These are phyloP conservation scores for Macrosiphum euphorbiae DNA, from an alignment of 2,888 invertebrate species.

Conservation along the genomic window DNA sequence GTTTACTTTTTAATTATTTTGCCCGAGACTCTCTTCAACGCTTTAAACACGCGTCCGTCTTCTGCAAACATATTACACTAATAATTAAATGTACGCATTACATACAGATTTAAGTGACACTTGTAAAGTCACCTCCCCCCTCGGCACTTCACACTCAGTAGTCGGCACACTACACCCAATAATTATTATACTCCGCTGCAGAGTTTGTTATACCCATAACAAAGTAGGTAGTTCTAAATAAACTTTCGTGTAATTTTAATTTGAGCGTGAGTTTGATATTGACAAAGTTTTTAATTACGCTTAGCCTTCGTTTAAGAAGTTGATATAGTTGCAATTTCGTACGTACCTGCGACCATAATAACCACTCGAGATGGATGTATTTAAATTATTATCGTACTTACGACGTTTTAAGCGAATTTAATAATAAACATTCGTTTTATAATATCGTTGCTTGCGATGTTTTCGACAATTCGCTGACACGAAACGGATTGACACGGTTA, in stretches of 20 bases:
- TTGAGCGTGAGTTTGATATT: conserved; percentile 32
- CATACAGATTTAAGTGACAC: conserved; percentile 38
- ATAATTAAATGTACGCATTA: not conserved
- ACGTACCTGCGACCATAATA: not conserved
- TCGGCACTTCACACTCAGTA: not conserved
- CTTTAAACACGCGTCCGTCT: not conserved
- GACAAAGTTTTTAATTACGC: conserved; percentile 55
- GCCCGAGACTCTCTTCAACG: not conserved
- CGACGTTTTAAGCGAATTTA: not conserved
- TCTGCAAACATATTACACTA: not conserved
- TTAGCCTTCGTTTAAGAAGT: conserved; percentile 25
- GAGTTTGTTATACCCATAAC: not conserved
- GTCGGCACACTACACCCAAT: not conserved
- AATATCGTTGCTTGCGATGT: not conserved
- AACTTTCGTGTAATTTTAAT: conserved; percentile 30
- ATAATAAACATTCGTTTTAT: not conserved
- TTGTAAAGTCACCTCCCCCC: not conserved
- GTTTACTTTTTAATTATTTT: conserved; percentile 31
- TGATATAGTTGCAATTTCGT: conserved; percentile 12
- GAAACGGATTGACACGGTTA: conserved; percentile 33
- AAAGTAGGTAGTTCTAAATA: conserved; percentile 4
- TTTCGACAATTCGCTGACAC: not conserved
- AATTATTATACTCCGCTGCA: not conserved
- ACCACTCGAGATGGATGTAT: conserved; percentile 36
- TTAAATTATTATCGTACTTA: conserved; percentile 5